phyloP scores from a whole-genome alignment of 1,140 invertebrate species.

The Halesus radiatus region DNA sequence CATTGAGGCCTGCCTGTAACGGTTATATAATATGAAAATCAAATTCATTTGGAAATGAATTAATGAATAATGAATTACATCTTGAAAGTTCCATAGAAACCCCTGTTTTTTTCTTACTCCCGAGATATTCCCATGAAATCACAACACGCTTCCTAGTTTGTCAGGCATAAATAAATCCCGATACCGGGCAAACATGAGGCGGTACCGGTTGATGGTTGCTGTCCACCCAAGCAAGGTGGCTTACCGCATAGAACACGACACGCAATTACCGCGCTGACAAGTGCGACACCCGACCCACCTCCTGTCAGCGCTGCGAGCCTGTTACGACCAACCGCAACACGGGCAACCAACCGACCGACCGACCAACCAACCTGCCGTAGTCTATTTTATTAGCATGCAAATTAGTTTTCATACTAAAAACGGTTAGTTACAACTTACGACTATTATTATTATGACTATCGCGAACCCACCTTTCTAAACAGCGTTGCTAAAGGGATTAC shows the following conservation, averaged over 20 bases:
- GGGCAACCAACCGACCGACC: no score
- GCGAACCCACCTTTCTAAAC: no score
- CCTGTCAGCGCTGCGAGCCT: constrained; percentile 38
- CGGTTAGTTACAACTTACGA: neutral
- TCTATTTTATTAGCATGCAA: constrained; percentile 25
- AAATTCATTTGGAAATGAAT: no score
- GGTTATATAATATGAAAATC: no score
- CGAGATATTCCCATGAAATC: no score
- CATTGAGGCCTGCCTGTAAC: no score
- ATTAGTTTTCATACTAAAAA: constrained; percentile 34
- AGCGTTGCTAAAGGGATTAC: no score
- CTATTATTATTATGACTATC: neutral
- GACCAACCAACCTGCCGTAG: neutral
- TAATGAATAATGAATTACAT: no score
- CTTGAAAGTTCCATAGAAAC: no score
- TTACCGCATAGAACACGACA: constrained; percentile 43
- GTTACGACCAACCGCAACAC: constrained; percentile 1
- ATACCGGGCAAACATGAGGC: constrained; percentile 35
- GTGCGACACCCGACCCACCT: constrained; percentile 33
- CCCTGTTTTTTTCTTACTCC: no score
- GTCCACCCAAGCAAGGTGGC: constrained; percentile 37
- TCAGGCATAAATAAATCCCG: neutral
- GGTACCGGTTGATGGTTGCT: constrained; percentile 31
- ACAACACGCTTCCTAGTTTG: neutral
- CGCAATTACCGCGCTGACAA: constrained; percentile 43